Conservation (phyloP, 2,888 invertebrate genomes). For the Acanthosepion esculentum region DNA sequence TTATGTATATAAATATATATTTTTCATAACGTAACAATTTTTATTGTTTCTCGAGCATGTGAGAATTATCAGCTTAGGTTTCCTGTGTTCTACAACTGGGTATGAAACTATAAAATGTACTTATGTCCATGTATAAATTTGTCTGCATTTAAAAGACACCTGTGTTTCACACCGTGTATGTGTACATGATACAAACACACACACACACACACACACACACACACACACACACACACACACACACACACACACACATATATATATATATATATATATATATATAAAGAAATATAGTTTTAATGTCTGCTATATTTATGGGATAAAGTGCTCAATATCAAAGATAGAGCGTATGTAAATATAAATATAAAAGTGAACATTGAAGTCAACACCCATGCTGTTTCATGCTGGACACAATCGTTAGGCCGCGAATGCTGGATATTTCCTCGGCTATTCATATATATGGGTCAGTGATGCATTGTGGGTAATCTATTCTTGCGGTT, state of each 20-base stretch:
- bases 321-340: no score
- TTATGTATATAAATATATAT: neutral
- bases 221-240: no score
- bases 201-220: neutral
- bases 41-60: neutral
- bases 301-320: no score
- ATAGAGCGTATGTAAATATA: no score
- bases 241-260: neutral
- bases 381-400: no score
- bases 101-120: neutral
- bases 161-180: neutral
- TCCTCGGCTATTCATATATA: no score
- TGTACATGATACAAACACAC: neutral
- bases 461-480: no score
- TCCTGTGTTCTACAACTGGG: neutral
- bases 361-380: no score
- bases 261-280: conserved; percentile 7
- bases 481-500: no score
- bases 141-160: neutral
- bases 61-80: neutral
- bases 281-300: no score
- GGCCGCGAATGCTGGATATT: no score
- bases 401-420: no score
- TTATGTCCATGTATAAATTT: neutral
- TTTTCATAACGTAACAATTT: neutral